These are phyloP conservation scores for Monopterus albus DNA, from an alignment of 2,113 vertebrate genomes.

Conservation along the genomic window DNA sequence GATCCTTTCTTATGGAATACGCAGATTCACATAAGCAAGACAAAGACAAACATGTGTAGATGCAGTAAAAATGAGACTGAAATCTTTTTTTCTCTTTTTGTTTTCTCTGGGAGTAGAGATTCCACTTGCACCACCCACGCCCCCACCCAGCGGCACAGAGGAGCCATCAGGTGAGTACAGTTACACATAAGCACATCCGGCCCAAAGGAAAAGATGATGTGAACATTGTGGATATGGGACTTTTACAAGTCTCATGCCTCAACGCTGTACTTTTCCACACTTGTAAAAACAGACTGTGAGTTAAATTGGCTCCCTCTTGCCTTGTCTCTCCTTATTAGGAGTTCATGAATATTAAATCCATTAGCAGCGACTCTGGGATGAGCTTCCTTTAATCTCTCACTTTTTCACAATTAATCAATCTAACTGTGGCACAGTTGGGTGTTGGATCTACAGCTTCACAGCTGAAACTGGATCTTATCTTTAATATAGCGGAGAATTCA, in stretches of 20 bases:
- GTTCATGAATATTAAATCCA: slow-evolving; percentile 78
- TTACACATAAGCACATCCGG: slow-evolving; percentile 2
- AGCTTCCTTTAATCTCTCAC: slow-evolving; percentile 74
- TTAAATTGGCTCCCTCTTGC: slow-evolving; percentile 73
- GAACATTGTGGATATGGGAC: slow-evolving; percentile 13
- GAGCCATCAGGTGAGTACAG: slow-evolving; percentile 88
- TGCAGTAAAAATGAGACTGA: slow-evolving; percentile 9
- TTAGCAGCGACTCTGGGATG: slow-evolving; percentile 65
- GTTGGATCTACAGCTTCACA: slow-evolving; percentile 38
- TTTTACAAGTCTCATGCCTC: slow-evolving; percentile 8
- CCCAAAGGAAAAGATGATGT: background rate
- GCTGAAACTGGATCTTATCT: no score
- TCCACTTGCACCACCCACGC: slow-evolving; percentile 89
- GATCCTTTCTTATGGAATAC: background rate
- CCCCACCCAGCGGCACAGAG: slow-evolving; percentile 89
- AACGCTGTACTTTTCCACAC: slow-evolving; percentile 45
- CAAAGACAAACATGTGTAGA: background rate
- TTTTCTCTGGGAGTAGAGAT: slow-evolving; percentile 86
- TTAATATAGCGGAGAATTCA: no score
- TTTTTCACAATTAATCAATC: slow-evolving; percentile 76
- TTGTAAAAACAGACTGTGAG: slow-evolving; percentile 31
- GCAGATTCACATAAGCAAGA: background rate
- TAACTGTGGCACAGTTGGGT: slow-evolving; percentile 74
- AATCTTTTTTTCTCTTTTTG: slow-evolving; percentile 40
- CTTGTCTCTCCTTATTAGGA: slow-evolving; percentile 50